These are phyloP conservation scores for Anguilla anguilla DNA, from an alignment of 2,797 vertebrate species.

Conservation along the genomic window DNA sequence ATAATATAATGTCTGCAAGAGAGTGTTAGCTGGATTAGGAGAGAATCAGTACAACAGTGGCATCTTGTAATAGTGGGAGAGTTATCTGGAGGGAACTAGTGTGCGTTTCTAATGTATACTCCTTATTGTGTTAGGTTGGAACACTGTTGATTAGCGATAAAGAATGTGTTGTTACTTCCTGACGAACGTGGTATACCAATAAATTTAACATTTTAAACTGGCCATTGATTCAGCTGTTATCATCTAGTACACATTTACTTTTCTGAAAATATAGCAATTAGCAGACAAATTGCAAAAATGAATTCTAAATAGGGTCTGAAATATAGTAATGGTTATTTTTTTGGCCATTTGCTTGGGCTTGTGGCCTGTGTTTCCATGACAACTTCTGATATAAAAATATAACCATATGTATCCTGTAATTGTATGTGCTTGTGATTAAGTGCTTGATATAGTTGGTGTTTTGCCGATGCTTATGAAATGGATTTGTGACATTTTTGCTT, in stretches of 20 bases:
- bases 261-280: not conserved
- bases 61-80: not conserved
- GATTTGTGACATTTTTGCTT: not conserved
- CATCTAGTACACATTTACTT: not conserved
- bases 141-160: not conserved
- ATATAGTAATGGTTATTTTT: no score
- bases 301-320: not conserved
- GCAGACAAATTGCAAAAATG: not conserved
- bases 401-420: not conserved
- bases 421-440: not conserved
- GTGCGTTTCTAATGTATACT: not conserved
- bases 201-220: not conserved
- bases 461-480: not conserved
- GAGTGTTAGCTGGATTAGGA: not conserved
- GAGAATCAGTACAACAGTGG: not conserved
- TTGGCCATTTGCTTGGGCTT: not conserved
- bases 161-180: not conserved
- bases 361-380: conserved; percentile 2
- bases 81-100: not conserved
- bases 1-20: not conserved
- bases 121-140: not conserved
- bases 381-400: not conserved
- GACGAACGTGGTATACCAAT: not conserved
- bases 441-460: not conserved
- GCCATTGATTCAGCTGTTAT: not conserved